These are phyloP conservation scores for Cichlasoma orientale DNA, from an alignment of 2,797 vertebrate species.

Conservation along the genomic window DNA sequence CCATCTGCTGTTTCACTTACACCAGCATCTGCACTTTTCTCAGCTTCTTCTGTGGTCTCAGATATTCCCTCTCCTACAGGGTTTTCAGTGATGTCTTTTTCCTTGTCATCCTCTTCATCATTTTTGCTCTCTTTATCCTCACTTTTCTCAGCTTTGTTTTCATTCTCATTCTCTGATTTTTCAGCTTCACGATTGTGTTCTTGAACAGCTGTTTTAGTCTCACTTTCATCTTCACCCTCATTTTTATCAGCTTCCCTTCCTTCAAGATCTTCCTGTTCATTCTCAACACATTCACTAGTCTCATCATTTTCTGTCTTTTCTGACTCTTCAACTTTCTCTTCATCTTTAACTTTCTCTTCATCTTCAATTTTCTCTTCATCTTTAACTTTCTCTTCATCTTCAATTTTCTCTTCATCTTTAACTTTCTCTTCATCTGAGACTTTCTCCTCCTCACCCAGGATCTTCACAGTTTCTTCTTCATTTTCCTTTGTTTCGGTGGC, in stretches of 20 bases:
- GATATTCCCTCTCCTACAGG: conserved; percentile 1
- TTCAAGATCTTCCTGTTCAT: conserved; percentile 27
- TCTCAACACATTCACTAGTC: neutral
- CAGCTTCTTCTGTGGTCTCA: conserved; percentile 10
- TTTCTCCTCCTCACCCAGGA: neutral
- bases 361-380: conserved; percentile 16
- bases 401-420: no score
- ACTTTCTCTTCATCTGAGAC: conserved; percentile 12
- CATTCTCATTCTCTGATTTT: conserved; percentile 8
- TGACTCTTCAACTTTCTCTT: conserved; percentile 17
- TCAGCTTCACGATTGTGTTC: conserved; percentile 23
- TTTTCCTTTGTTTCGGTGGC: conserved; percentile 20
- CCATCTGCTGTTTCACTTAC: conserved; percentile 19
- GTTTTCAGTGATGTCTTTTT: neutral
- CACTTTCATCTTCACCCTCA: neutral
- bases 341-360: conserved; percentile 12
- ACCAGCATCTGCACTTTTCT: neutral
- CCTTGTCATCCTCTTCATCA: conserved; percentile 1
- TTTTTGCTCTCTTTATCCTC: neutral
- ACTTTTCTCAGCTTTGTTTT: conserved; percentile 16
- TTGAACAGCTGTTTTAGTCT: conserved; percentile 2
- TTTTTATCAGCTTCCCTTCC: conserved; percentile 21
- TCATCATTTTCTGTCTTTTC: conserved; percentile 23
- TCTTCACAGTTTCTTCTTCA: conserved; percentile 36
- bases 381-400: no score